Evolutionary conservation across 2,113 vertebrate species (phyloP).

Genomic region (Phodopus roborovskii): DNA sequence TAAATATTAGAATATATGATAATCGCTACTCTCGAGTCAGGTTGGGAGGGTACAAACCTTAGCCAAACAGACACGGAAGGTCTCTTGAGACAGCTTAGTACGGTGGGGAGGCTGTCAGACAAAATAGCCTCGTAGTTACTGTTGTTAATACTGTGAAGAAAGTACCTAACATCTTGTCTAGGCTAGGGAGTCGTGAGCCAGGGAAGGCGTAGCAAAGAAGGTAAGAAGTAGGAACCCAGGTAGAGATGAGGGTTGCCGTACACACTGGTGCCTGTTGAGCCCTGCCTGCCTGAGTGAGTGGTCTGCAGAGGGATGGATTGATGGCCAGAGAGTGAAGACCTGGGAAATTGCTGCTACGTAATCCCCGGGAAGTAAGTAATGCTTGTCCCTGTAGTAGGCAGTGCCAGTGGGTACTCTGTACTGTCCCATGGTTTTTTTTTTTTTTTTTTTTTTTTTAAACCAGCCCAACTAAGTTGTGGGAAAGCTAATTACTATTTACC

Average conservation of each 20-base stretch:
- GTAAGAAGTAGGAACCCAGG: background rate
- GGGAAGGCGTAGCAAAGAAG: background rate
- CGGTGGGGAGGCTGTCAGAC: background rate
- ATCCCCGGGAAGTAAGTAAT: background rate
- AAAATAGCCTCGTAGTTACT: background rate
- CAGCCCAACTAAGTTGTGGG: background rate
- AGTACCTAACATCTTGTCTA: background rate
- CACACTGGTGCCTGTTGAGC: background rate
- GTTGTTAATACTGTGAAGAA: background rate
- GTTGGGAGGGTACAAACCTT: background rate
- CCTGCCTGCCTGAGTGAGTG: background rate
- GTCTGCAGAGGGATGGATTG: background rate
- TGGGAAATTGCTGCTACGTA: background rate
- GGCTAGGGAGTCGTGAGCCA: background rate
- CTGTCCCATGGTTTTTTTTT: slow-evolving; percentile 33
- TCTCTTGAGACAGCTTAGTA: background rate
- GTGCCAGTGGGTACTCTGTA: background rate
- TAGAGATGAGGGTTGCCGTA: background rate
- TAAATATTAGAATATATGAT: background rate
- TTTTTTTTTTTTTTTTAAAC: slow-evolving; percentile 67
- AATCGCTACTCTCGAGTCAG: background rate
- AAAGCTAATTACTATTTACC: slow-evolving; percentile 69
- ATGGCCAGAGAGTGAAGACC: background rate
- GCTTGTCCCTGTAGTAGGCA: background rate
- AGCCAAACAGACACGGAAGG: background rate